A percentile compares a stretch with the other conserved stretches of the same genome.
These are phyloP conservation scores for Melinaea menophilus DNA, from an alignment of 2,888 invertebrate genomes.

Conservation along the genomic window DNA sequence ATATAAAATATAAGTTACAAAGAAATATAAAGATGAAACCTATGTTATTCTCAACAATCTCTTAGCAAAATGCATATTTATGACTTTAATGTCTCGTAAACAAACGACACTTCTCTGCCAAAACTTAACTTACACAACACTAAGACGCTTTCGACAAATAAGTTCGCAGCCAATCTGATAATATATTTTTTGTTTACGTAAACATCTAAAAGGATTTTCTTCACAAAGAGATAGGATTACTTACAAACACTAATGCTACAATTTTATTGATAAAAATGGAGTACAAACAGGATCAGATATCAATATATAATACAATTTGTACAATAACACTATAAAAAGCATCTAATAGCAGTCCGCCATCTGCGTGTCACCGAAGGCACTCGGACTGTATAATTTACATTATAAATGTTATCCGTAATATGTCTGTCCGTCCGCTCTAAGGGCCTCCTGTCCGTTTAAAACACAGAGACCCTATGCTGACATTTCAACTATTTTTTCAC, in stretches of 20 bases:
- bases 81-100: neutral
- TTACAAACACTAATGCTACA: neutral
- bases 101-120: slow-evolving; percentile 1
- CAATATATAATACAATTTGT: neutral
- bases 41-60: too few species aligned
- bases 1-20: too few species aligned
- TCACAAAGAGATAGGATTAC: neutral
- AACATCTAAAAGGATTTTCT: neutral
- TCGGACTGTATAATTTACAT: slow-evolving; percentile 41
- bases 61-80: neutral
- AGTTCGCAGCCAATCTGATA: slow-evolving; percentile 23
- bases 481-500: slow-evolving; percentile 36
- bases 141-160: slow-evolving; percentile 23
- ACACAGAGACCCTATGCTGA: slow-evolving; percentile 31
- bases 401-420: slow-evolving; percentile 43
- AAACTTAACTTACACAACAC: slow-evolving; percentile 20
- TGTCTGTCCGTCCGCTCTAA: slow-evolving; percentile 49
- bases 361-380: slow-evolving; percentile 12
- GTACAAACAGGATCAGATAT: slow-evolving; percentile 3
- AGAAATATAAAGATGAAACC: too few species aligned
- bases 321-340: neutral
- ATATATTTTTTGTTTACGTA: slow-evolving; percentile 16
- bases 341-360: slow-evolving; percentile 12
- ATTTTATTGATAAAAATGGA: neutral
- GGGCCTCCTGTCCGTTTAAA: slow-evolving; percentile 55